Percentiles rank a stretch among this genome's conserved stretches.
Evolutionary conservation across 2,797 vertebrate species (phyloP).

Genomic region (Limnodromus scolopaceus): DNA sequence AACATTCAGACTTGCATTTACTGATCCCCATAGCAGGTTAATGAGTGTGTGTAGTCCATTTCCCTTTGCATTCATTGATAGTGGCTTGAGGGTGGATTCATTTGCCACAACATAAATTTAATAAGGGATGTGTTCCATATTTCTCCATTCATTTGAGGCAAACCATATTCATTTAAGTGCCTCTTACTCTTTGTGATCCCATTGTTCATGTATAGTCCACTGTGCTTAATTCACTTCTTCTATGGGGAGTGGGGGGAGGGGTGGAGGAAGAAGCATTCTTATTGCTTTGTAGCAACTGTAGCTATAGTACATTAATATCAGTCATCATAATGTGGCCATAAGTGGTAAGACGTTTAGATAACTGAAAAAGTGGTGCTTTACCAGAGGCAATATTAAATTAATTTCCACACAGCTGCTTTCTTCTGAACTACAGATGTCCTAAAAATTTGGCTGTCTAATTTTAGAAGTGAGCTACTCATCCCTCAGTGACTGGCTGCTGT

Average conservation of each 20-base stretch:
- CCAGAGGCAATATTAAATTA: constrained; percentile 53
- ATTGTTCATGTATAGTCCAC: background rate
- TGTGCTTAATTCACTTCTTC: background rate
- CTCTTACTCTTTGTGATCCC: background rate
- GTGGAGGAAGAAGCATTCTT: background rate
- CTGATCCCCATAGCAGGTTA: background rate
- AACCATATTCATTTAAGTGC: background rate
- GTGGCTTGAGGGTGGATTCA: background rate
- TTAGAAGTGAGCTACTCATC: constrained; percentile 17
- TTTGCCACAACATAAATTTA: background rate
- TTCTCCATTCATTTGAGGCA: background rate
- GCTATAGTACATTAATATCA: background rate
- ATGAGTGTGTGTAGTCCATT: background rate
- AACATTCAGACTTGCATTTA: background rate
- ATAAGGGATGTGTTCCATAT: background rate
- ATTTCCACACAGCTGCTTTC: constrained; percentile 39
- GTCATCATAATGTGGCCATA: background rate
- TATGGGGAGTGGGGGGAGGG: background rate
- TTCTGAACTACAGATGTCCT: constrained; percentile 47
- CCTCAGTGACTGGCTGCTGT: background rate
- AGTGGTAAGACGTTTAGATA: constrained; percentile 28
- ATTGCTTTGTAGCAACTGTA: background rate
- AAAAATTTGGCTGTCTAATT: constrained; percentile 28
- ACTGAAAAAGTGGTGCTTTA: constrained; percentile 44
- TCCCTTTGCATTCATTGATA: background rate